Conservation (phyloP, 2,888 invertebrate genomes). For the Morpho helenor region DNA sequence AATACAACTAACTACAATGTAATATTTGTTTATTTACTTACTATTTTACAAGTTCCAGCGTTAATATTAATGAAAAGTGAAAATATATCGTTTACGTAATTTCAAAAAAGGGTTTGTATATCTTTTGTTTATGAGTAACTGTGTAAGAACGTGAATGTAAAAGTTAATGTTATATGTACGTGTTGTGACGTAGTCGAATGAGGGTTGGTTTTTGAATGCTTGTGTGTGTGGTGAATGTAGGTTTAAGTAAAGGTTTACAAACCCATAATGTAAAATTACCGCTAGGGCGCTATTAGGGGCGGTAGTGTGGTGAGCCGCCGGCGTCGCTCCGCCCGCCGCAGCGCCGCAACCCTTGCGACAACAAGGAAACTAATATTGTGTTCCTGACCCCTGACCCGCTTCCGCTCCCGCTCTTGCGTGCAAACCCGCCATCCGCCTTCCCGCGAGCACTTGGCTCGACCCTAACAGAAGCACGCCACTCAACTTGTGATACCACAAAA, state of each 20-base stretch:
- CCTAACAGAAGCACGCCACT: constrained; percentile 25
- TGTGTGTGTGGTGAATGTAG: constrained; percentile 35
- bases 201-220: constrained; percentile 29
- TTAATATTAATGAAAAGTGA: constrained; percentile 61
- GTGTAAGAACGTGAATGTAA: constrained; percentile 27
- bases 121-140: constrained; percentile 50
- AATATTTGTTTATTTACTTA: constrained; percentile 46
- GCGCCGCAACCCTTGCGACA: constrained; percentile 79
- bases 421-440: constrained; percentile 59
- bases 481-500: constrained; percentile 10
- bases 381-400: constrained; percentile 69
- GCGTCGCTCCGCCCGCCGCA: constrained; percentile 73
- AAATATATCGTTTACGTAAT: constrained; percentile 44
- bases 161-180: constrained; percentile 26
- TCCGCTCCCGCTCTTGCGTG: constrained; percentile 47
- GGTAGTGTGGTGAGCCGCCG: constrained; percentile 69
- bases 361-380: constrained; percentile 81
- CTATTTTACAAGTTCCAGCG: constrained; percentile 68
- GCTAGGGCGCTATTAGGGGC: constrained; percentile 77
- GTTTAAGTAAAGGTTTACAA: constrained; percentile 78
- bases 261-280: constrained; percentile 78
- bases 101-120: constrained; percentile 72
- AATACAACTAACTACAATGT: constrained; percentile 5
- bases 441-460: constrained; percentile 23
- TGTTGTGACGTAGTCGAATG: constrained; percentile 30